Base-by-base conservation (phyloP, 2,888 invertebrate genomes). In the Gymnocheta viridis region DNA sequence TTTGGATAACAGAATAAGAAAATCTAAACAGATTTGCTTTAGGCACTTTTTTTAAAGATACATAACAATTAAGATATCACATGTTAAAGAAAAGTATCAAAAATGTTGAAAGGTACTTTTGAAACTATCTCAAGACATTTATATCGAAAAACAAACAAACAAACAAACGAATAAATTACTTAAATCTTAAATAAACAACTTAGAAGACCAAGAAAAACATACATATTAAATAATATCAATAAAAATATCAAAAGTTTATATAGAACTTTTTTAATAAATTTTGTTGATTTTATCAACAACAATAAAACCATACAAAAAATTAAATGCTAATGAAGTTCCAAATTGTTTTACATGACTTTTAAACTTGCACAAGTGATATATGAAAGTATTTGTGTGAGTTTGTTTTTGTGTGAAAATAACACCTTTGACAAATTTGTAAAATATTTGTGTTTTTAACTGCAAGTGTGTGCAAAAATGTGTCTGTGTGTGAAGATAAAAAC, bases 271-370 rank as follows among this genome's bases (percentile, higher is more conserved):
- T 24, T 49, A 54, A 72, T 41, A 72, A 72, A 66, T 66, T 41
- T 38, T 72, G 47, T 29, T 77, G 47, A 27, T 62, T 9, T 38
- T 67, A 73, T 47, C 19, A 38, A 58, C 29, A 60, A 54, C 44
- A 64, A 54, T 24, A 54, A 64, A 58, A n/a, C 32, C 35, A 67
- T 19, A 58, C 17, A 38, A 38, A 41, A 73, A 69, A 32, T 67
- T 84, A 73, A 80, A 84, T 84, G 81, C 84, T 84, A 81, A 84
- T 84, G 64, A 84, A 84, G 81, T 78, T 78, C 41, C 56, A 67
- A 81, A 81, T 69, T 78, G 69, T 56, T 78, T 67, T 64, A 69
- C 77, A 84, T 81, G 77, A 78, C 84, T 84, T 84, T 81, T 78
- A 10, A 81, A 84, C 84, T 81, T 82, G 32, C 24, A 17, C 27